Percentiles rank a stretch among this genome's conserved stretches.
Conservation (phyloP, 2,888 invertebrate genomes). For the Ypsolopha sequella region DNA sequence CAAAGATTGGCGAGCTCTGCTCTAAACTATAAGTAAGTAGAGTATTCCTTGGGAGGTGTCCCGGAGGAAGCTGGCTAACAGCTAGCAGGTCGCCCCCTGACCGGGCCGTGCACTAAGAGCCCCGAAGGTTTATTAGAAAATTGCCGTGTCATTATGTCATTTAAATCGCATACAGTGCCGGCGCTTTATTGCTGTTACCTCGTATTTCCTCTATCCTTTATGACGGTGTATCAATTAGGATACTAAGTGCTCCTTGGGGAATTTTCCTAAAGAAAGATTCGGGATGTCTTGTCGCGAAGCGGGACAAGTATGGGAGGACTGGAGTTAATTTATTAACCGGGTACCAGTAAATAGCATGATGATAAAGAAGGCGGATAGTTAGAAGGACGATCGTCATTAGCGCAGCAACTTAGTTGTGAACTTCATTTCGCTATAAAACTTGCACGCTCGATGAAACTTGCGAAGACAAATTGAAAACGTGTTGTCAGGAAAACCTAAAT, state of each 20-base stretch:
- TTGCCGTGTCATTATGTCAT: conserved; percentile 70
- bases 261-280: conserved; percentile 21
- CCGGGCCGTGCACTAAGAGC: conserved; percentile 52
- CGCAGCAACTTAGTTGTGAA: no score
- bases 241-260: conserved; percentile 44
- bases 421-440: no score
- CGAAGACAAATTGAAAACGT: no score
- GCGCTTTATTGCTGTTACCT: conserved; percentile 56
- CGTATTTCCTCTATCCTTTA: conserved; percentile 65
- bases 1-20: conserved; percentile 6
- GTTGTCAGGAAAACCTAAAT: no score
- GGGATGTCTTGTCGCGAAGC: not conserved
- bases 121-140: conserved; percentile 71
- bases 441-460: no score
- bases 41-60: conserved; percentile 35
- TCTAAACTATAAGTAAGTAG: conserved; percentile 2
- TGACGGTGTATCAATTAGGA: conserved; percentile 62
- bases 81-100: conserved; percentile 53
- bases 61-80: conserved; percentile 50
- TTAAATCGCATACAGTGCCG: conserved; percentile 71
- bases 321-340: no score
- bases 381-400: no score
- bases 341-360: no score
- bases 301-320: not conserved
- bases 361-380: no score